phyloP scores from a whole-genome alignment of 2,888 invertebrate genomes.

The Microplitis deprimator region DNA sequence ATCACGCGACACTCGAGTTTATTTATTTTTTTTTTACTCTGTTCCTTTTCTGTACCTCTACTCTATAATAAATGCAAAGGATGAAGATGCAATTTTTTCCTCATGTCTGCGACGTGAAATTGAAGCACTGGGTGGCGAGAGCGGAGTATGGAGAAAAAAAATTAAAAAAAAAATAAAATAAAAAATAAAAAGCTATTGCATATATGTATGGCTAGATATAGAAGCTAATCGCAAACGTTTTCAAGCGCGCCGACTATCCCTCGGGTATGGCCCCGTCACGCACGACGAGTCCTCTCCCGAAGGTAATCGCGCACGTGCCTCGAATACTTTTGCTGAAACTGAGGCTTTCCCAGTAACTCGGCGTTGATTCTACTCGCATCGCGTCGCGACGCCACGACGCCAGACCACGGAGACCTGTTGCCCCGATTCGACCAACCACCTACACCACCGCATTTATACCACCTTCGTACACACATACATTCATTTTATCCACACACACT shows the following conservation, averaged over 20 bases:
- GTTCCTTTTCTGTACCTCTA: constrained; percentile 2
- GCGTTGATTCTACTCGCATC: constrained; percentile 50
- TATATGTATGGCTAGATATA: constrained; percentile 23
- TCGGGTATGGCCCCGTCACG: constrained; percentile 52
- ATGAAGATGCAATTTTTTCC: constrained; percentile 28
- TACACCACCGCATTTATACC: background rate
- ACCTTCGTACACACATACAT: background rate
- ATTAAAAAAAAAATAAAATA: background rate
- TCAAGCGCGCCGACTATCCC: constrained; percentile 37
- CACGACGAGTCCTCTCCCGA: constrained; percentile 51
- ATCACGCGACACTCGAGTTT: no score
- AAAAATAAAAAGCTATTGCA: constrained; percentile 9
- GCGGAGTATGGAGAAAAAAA: background rate
- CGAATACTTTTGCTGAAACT: constrained; percentile 46
- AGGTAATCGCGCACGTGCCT: constrained; percentile 55
- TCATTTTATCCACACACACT: background rate
- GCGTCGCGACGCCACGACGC: constrained; percentile 50
- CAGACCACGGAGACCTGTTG: constrained; percentile 58
- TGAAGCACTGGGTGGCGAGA: constrained; percentile 20
- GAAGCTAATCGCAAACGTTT: constrained; percentile 38
- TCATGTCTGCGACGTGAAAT: constrained; percentile 19
- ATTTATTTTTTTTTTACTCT: background rate
- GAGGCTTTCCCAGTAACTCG: constrained; percentile 40
- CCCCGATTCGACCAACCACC: constrained; percentile 44
- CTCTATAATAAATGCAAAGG: constrained; percentile 26